Base-by-base conservation (phyloP, 2,113 vertebrate species). In the Corydoras sp. region DNA sequence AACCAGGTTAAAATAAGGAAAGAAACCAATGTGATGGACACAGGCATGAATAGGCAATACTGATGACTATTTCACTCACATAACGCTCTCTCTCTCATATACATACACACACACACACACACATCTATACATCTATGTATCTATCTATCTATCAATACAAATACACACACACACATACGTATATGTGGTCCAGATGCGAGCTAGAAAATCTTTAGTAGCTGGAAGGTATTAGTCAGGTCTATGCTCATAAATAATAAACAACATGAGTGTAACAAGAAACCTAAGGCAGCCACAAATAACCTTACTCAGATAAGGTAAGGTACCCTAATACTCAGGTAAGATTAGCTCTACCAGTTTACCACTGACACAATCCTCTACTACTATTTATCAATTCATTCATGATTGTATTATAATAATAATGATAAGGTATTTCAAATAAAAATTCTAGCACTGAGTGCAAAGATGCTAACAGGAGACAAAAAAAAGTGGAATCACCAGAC, bases 241-340 rank as follows among this genome's bases (percentile, higher is more conserved):
- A 48, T 53, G 29, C 5, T 2, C 72, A 77, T 75, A 58, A 80
- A 77, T 80, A 80, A 80, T 80, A 18, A 43, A 77, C 55, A 54
- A 66, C 9, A 13, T 8, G 32, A 70, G 53, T 10, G 76, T 69
- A 75, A 80, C 60, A 68, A 32, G 69, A 80, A 35, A 59, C 68
- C 72, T 58, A 18, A 71, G 63, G 55, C 43, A 60, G 70, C 51
- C 67, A 29, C 15, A 62, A 74, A 58, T 35, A 71, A 62, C 51
- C 8, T 13, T 10, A 51, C 30, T 54, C 31, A 43, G 53, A 71
- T 51, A 74, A 29, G 29, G 58, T 43, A 53, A 54, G 65, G 13
- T 18, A 68, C 8, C 53, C 15, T 24, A 24, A 71, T 30, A 75
- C 50, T 54, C 54, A 13, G 4, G 18, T 24, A 24, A 24, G 35